Conservation (phyloP, 2,113 vertebrate species). For the Ancistrus triradiatus region DNA sequence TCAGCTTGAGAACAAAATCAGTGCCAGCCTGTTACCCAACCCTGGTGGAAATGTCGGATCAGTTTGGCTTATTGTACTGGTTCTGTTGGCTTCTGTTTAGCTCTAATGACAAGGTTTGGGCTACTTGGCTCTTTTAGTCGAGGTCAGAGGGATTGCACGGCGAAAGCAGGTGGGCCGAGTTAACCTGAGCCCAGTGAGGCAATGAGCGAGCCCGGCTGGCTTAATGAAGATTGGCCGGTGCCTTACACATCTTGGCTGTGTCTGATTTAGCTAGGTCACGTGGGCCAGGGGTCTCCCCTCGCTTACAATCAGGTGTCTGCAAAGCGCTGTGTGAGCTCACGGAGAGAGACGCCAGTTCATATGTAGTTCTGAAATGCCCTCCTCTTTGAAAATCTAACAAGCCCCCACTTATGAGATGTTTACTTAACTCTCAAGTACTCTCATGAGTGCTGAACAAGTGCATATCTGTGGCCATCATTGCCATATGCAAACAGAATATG, state of each 20-base stretch:
- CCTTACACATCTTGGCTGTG: constrained; percentile 1
- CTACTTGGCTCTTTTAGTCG: constrained; percentile 5
- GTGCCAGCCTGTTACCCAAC: background rate
- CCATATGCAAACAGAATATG: background rate
- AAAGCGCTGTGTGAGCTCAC: no score
- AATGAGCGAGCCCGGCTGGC: constrained; percentile 13
- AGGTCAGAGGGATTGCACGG: constrained; percentile 29
- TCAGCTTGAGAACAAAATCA: no score
- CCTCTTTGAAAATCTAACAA: background rate
- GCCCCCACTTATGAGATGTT: background rate
- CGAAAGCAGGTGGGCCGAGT: constrained; percentile 23
- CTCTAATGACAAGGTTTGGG: constrained; percentile 6
- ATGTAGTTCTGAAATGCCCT: background rate
- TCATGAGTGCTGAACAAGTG: background rate
- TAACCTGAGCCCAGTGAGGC: constrained; percentile 6
- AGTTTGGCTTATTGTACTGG: background rate
- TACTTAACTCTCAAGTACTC: background rate
- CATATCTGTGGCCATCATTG: background rate
- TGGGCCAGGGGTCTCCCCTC: constrained; percentile 22
- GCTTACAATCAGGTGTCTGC: background rate
- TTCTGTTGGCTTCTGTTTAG: background rate
- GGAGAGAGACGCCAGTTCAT: no score
- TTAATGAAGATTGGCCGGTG: constrained; percentile 23
- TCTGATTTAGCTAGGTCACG: constrained; percentile 44
- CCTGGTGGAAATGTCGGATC: background rate